phyloP scores from a whole-genome alignment of 2,888 invertebrate species.

The Entomobrya multifasciata region DNA sequence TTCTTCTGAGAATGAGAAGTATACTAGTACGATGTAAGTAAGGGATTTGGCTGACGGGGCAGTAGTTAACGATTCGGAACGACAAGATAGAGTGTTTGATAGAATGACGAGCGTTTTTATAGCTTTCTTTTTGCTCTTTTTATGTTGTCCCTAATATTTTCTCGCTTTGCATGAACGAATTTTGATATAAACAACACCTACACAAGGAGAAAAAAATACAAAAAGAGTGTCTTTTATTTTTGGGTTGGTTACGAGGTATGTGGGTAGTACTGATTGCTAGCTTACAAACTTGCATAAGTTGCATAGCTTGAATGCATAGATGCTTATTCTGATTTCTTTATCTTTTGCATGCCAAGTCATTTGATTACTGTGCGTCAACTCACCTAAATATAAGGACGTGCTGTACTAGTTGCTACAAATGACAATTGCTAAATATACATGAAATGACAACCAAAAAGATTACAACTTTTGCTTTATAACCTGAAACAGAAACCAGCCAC shows the following conservation, averaged over 20 bases:
- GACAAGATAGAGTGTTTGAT: conserved; percentile 72
- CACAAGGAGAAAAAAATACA: not conserved
- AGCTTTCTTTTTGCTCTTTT: conserved; percentile 5
- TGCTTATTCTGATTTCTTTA: no score
- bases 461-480: no score
- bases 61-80: conserved; percentile 78
- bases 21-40: not conserved
- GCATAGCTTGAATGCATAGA: no score
- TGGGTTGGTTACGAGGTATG: not conserved
- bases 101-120: conserved; percentile 45
- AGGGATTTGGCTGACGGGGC: conserved; percentile 66
- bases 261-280: not conserved
- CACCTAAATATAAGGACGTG: no score
- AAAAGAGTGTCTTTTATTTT: no score
- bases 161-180: conserved; percentile 24
- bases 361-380: no score
- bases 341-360: no score
- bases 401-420: no score
- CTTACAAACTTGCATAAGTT: not conserved
- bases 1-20: no score
- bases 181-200: conserved; percentile 44
- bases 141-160: not conserved
- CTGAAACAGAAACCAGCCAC: no score
- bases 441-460: no score
- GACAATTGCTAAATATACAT: no score